A percentile compares a stretch with the other conserved stretches of the same genome.
Evolutionary conservation across 2,888 invertebrate species (phyloP).

Genomic region (Nomada hirtipes): DNA sequence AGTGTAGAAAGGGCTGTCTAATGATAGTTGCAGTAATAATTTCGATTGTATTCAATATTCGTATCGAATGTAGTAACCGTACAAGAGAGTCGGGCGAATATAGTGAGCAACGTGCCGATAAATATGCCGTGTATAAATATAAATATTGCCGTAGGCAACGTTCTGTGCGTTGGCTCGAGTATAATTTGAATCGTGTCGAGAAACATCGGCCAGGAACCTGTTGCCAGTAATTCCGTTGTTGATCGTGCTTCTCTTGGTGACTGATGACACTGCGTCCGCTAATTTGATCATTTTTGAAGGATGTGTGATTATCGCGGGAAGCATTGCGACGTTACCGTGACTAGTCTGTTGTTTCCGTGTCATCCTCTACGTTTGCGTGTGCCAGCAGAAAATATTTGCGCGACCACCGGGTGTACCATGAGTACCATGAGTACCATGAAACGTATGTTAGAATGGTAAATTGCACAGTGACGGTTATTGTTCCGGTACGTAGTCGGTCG

Average conservation of each 20-base stretch:
- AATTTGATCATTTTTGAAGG: neutral
- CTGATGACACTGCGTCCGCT: neutral
- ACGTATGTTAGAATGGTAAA: too few species aligned
- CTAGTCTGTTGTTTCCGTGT: neutral
- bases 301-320: constrained; percentile 15
- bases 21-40: too few species aligned
- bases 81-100: neutral
- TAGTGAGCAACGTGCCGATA: constrained; percentile 23
- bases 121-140: constrained; percentile 3
- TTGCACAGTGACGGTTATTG: too few species aligned
- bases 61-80: neutral
- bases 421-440: too few species aligned
- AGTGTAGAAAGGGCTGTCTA: too few species aligned
- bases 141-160: constrained; percentile 10
- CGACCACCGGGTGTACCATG: too few species aligned
- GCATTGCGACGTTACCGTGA: constrained; percentile 15
- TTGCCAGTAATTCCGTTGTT: constrained; percentile 60
- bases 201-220: constrained; percentile 54
- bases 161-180: neutral
- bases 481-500: constrained; percentile 28
- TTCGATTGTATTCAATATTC: too few species aligned
- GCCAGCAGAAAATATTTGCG: too few species aligned
- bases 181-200: constrained; percentile 33
- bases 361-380: constrained; percentile 6
- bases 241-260: constrained; percentile 42